phyloP scores from a whole-genome alignment of 2,888 invertebrate species.

The Trisateles emortualis region DNA sequence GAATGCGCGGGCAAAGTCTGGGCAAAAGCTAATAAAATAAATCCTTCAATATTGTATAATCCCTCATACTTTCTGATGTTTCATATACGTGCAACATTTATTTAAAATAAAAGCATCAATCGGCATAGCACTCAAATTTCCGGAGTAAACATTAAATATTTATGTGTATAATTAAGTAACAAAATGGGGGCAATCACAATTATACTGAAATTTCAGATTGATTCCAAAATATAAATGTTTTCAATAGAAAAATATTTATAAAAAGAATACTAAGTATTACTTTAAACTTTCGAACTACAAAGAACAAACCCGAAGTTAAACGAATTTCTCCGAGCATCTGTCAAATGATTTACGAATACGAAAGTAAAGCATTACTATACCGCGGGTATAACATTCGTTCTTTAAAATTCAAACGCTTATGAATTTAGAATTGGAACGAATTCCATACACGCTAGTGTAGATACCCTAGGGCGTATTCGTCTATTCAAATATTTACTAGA shows the following conservation, averaged over 20 bases:
- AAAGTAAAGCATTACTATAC: conserved; percentile 12
- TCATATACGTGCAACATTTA: background rate
- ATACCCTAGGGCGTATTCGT: conserved; percentile 26
- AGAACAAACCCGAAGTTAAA: background rate
- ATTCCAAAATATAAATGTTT: too few relatives aligned
- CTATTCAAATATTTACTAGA: conserved; percentile 46
- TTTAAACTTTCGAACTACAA: too few relatives aligned
- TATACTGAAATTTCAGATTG: too few relatives aligned
- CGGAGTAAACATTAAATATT: background rate
- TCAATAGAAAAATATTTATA: too few relatives aligned
- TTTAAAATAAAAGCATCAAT: background rate
- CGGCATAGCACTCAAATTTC: background rate
- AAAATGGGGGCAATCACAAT: background rate
- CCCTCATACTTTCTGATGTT: too few relatives aligned
- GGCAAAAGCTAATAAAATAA: too few relatives aligned
- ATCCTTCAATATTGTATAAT: too few relatives aligned
- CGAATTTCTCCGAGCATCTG: background rate
- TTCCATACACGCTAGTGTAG: conserved; percentile 25
- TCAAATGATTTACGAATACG: conserved; percentile 22
- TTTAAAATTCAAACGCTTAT: conserved; percentile 48
- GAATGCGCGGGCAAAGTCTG: too few relatives aligned
- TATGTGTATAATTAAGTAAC: background rate
- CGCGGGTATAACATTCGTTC: conserved; percentile 21
- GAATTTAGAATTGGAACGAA: conserved; percentile 45
- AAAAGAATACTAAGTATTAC: too few relatives aligned